Evolutionary conservation across 2,888 invertebrate species (phyloP).

Genomic region (Acholoe squamosa): DNA sequence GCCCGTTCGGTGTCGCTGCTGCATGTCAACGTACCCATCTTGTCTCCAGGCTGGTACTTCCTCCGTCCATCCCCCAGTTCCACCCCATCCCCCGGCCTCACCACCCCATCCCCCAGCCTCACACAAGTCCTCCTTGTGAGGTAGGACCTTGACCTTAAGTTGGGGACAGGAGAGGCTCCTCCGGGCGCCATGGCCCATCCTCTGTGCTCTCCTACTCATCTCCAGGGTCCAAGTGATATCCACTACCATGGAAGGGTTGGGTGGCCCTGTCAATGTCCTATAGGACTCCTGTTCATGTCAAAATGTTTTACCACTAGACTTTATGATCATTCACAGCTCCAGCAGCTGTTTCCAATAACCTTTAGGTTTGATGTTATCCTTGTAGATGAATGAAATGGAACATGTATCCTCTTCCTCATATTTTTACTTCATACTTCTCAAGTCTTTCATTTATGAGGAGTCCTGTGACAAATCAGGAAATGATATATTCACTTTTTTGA

Average conservation of each 20-base stretch:
- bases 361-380: no score
- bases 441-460: no score
- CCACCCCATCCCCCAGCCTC: not conserved
- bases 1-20: slow-evolving; percentile 8
- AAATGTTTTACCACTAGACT: no score
- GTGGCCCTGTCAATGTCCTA: no score
- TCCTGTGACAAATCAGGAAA: no score
- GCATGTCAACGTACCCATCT: slow-evolving; percentile 53
- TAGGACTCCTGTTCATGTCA: no score
- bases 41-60: slow-evolving; percentile 2
- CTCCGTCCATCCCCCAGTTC: not conserved
- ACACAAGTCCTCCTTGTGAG: not conserved
- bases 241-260: not conserved
- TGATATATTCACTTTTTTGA: no score
- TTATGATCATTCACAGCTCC: no score
- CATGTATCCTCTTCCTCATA: no score
- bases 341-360: no score
- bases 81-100: not conserved
- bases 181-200: not conserved
- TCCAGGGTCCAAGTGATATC: not conserved
- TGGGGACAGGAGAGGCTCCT: slow-evolving; percentile 32
- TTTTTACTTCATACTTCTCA: no score
- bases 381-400: no score
- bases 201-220: not conserved
- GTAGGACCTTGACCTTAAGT: slow-evolving; percentile 22